Evolutionary conservation across 2,797 vertebrate genomes (phyloP).

Genomic region (Denticeps clupeoides): DNA sequence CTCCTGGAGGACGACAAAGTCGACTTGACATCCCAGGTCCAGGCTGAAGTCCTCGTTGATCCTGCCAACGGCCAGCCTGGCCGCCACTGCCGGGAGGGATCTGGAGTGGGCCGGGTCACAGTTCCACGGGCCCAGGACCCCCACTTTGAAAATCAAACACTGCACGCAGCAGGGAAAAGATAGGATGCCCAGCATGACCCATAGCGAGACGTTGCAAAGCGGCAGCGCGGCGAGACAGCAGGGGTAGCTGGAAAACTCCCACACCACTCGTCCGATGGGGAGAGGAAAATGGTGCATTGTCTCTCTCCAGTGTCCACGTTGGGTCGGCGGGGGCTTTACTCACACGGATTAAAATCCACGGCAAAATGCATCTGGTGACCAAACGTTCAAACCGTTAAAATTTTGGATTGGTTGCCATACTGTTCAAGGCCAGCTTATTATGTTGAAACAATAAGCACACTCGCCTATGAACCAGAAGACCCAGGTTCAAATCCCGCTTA

Average conservation of each 20-base stretch:
- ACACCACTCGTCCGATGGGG: conserved; percentile 40
- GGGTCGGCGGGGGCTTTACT: conserved; percentile 24
- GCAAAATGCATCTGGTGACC: no score
- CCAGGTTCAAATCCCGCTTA: no score
- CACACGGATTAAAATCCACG: no score
- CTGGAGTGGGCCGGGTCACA: conserved; percentile 55
- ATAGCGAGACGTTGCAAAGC: conserved; percentile 46
- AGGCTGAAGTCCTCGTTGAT: conserved; percentile 50
- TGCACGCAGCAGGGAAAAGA: conserved; percentile 51
- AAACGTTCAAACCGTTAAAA: no score
- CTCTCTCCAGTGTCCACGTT: conserved; percentile 35
- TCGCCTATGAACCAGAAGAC: no score
- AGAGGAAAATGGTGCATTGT: conserved; percentile 62
- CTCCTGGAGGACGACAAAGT: conserved; percentile 55
- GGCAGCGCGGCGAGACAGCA: conserved; percentile 32
- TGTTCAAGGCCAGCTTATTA: no score
- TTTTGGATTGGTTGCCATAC: no score
- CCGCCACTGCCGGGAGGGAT: conserved; percentile 49
- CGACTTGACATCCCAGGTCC: conserved; percentile 45
- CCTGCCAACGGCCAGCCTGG: conserved; percentile 50
- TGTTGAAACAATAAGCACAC: no score
- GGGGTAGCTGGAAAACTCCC: conserved; percentile 40
- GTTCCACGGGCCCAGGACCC: conserved; percentile 66
- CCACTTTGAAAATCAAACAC: conserved; percentile 61
- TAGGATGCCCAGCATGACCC: conserved; percentile 54